Conservation (phyloP, 2,888 invertebrate species). For the Drosophila siamana region DNA sequence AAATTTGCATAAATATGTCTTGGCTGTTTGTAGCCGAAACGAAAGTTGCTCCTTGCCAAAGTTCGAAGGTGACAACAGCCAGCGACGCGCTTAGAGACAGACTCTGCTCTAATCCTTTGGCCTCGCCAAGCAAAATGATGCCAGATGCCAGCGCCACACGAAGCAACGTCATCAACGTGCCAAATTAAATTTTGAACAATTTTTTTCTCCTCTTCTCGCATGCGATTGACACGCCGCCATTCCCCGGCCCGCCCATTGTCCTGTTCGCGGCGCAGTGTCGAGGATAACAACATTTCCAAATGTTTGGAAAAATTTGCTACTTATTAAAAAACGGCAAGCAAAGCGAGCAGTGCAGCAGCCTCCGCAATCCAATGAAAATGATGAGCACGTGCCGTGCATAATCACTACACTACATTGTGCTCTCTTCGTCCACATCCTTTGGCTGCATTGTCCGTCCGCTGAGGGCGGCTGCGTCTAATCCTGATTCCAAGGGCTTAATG, state of each 20-base stretch:
- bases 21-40: constrained; percentile 64
- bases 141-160: constrained; percentile 60
- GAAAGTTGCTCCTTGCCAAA: constrained; percentile 50
- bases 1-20: constrained; percentile 76
- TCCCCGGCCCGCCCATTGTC: not conserved
- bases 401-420: constrained; percentile 35
- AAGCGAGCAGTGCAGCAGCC: constrained; percentile 19
- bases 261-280: not conserved
- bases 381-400: constrained; percentile 81
- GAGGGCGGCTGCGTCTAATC: constrained; percentile 82
- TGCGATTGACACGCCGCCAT: constrained; percentile 35
- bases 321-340: constrained; percentile 68
- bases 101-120: constrained; percentile 68
- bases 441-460: constrained; percentile 50
- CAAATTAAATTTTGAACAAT: constrained; percentile 60
- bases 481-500: constrained; percentile 85
- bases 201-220: no score
- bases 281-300: constrained; percentile 76
- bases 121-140: constrained; percentile 62
- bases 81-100: no score
- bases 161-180: constrained; percentile 31
- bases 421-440: constrained; percentile 14
- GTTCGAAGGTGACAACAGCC: constrained; percentile 55
- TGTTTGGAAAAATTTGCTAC: constrained; percentile 76
- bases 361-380: constrained; percentile 41